Conservation (phyloP, 2,888 invertebrate species). For the Ophion ellenae region DNA sequence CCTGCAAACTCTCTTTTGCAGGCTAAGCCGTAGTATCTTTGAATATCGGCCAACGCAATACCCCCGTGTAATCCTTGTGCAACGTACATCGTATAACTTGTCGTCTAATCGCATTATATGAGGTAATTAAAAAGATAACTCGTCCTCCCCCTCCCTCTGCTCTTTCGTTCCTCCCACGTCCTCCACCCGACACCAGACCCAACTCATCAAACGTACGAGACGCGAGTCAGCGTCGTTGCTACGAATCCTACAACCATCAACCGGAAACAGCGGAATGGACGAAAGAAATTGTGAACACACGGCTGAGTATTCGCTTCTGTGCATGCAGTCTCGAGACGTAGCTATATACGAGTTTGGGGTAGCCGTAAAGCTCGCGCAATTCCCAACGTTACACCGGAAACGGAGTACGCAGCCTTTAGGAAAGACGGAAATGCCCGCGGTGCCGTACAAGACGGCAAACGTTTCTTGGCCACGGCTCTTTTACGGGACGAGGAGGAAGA, state of each 20-base stretch:
- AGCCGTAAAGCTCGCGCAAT: conserved; percentile 23
- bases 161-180: no score
- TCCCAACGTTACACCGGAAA: conserved; percentile 51
- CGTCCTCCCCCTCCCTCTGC: not conserved
- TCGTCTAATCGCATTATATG: not conserved
- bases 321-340: conserved; percentile 30
- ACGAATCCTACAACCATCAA: conserved; percentile 10
- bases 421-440: conserved; percentile 55
- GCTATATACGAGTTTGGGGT: conserved; percentile 6
- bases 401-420: conserved; percentile 49
- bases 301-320: not conserved
- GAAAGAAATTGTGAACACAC: conserved; percentile 1
- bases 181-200: not conserved
- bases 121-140: not conserved
- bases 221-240: conserved; percentile 20
- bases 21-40: not conserved
- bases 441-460: conserved; percentile 45
- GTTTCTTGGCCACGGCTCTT: conserved; percentile 52
- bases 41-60: not conserved
- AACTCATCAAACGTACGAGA: conserved; percentile 5
- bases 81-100: not conserved
- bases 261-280: not conserved
- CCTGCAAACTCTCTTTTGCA: conserved; percentile 17
- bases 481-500: conserved; percentile 17
- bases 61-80: not conserved